Evolutionary conservation across 92 coral and sea anemone species (phyloP).

Genomic region (Muricea muricata): DNA sequence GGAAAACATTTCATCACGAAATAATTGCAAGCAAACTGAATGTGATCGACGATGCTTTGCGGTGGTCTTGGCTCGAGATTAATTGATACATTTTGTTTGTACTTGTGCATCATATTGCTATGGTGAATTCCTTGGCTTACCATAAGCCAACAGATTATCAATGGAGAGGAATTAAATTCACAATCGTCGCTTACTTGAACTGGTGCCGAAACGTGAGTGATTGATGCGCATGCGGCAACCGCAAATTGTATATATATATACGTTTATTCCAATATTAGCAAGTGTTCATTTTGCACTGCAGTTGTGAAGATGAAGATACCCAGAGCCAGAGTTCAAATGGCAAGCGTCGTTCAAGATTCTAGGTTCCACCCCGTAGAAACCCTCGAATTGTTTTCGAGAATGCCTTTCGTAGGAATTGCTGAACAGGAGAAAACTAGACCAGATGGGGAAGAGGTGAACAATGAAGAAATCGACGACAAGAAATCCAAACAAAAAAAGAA

Average conservation of each 20-base stretch:
- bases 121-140: constrained; percentile 1
- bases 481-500: constrained; percentile 75
- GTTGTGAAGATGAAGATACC: constrained; percentile 13
- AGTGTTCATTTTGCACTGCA: not conserved
- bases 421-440: not conserved
- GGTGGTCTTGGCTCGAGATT: not conserved
- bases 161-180: constrained; percentile 23
- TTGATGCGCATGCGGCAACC: constrained; percentile 15
- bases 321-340: not conserved
- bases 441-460: not conserved
- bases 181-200: constrained; percentile 22
- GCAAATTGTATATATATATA: not conserved
- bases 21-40: not conserved
- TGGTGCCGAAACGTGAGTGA: constrained; percentile 6
- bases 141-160: constrained; percentile 19
- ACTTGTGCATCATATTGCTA: constrained; percentile 14
- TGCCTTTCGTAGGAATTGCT: not conserved
- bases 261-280: not conserved
- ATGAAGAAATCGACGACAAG: not conserved
- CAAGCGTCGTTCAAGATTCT: not conserved
- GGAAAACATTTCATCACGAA: no score
- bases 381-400: not conserved
- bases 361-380: not conserved
- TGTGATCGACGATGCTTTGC: not conserved
- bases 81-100: not conserved